Evolutionary conservation across 2,888 invertebrate genomes (phyloP), one percentile per base, ranked within the genome.

Genomic region (Tipula lateralis): DNA sequence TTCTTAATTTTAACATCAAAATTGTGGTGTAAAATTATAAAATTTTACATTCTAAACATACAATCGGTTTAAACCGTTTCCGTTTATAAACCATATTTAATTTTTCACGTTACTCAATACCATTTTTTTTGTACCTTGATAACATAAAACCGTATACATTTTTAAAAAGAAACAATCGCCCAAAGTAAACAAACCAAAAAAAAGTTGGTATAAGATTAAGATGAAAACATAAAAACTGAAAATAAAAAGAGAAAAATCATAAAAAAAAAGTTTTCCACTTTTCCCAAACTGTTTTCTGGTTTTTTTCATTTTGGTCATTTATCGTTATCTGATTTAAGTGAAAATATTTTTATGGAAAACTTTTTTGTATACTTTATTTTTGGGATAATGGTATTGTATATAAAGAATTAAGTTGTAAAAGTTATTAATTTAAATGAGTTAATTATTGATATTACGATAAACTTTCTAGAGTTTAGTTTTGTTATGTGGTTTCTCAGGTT

Each of bases 391-490:
- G 66, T 66, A 66, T n/a, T n/a, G n/a, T n/a, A 66, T 24, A 66
- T 66, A 66, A 24, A 66, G 66, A 66, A 66, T 66, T 66, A 66
- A 66, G 66, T 66, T 66, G 66, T 66, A 24, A 66, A 66, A 66
- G 66, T 66, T 66, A 66, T 66, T 66, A 66, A 66, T 66, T 66
- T 66, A 66, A 66, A 66, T 66, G 66, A 66, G 66, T 66, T 66
- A 66, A 66, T 66, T 66, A 66, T 66, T 66, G 66, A 66, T 66
- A 24, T 19, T 66, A 66, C 66, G 66, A 66, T 66, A 66, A 66
- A 66, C 66, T 66, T 66, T 50, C n/a, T 50, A 16, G 16, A 12
- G 13, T 44, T 50, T 50, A 50, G 44, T 50, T 66, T 66, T 66
- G 19, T 24, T 24, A 9, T 66, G 1, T 66, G 66, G 66, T 66